Conservation (phyloP, 2,888 invertebrate species). For the Diadromus collaris region DNA sequence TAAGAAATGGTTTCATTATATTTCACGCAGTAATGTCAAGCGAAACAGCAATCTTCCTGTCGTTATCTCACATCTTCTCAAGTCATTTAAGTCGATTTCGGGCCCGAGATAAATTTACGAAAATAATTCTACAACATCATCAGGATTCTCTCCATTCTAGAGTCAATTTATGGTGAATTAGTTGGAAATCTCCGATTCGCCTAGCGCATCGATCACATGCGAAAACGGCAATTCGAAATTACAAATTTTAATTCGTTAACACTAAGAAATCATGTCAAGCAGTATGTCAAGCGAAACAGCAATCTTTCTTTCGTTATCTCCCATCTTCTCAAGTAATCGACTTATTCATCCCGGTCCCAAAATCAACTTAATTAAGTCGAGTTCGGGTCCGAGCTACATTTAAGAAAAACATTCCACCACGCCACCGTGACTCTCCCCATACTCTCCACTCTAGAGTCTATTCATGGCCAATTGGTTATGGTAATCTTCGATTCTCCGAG, state of each 20-base stretch:
- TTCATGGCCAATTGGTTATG: neutral
- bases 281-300: neutral
- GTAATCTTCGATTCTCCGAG: neutral
- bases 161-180: neutral
- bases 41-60: neutral
- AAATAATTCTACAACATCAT: neutral
- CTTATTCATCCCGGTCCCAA: too few relatives aligned
- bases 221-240: neutral
- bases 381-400: neutral
- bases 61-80: too few relatives aligned
- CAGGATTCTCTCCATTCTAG: neutral
- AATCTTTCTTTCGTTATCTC: neutral
- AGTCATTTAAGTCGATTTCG: neutral
- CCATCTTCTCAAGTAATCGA: neutral
- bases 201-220: too few relatives aligned
- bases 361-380: neutral
- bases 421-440: neutral
- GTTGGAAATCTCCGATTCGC: too few relatives aligned
- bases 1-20: neutral
- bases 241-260: neutral
- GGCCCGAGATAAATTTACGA: too few relatives aligned
- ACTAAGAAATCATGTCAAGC: too few relatives aligned
- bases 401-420: neutral
- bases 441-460: neutral
- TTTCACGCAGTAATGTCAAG: neutral